These are phyloP conservation scores for Temnothorax curvispinosus DNA, from an alignment of 1,140 invertebrate genomes.

Conservation along the genomic window DNA sequence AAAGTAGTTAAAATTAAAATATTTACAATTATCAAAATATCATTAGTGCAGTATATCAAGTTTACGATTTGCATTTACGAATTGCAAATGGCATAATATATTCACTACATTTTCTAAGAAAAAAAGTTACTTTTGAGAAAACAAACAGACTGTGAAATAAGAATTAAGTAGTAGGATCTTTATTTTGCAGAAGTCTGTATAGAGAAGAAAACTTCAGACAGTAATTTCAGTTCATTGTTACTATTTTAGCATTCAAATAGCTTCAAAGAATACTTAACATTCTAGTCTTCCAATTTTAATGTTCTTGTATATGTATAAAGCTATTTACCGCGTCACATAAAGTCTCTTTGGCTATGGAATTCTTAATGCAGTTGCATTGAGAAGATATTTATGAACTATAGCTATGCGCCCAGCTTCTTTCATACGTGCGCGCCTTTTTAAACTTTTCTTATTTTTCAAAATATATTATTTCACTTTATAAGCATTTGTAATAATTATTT, in stretches of 20 bases:
- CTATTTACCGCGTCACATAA: background rate
- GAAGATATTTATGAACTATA: slow-evolving; percentile 28
- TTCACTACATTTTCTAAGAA: background rate
- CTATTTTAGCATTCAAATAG: slow-evolving; percentile 57
- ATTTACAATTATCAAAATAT: background rate
- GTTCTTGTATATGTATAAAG: slow-evolving; percentile 45
- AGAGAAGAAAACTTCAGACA: slow-evolving; percentile 15
- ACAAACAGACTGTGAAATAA: slow-evolving; percentile 45
- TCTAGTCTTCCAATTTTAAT: slow-evolving; percentile 38
- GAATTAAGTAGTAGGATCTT: slow-evolving; percentile 35
- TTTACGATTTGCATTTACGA: slow-evolving; percentile 5
- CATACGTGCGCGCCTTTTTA: no score
- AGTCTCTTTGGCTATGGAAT: slow-evolving; percentile 4
- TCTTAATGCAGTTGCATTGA: slow-evolving; percentile 43
- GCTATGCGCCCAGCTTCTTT: background rate
- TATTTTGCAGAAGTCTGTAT: slow-evolving; percentile 21
- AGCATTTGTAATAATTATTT: background rate
- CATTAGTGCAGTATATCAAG: background rate
- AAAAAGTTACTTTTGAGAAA: slow-evolving; percentile 24
- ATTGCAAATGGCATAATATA: background rate
- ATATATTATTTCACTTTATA: background rate
- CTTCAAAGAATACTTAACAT: slow-evolving; percentile 48
- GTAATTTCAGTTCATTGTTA: slow-evolving; percentile 57
- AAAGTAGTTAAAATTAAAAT: background rate
- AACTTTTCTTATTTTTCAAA: background rate